A percentile compares a stretch with the other conserved stretches of the same genome.
Evolutionary conservation across 2,797 vertebrate genomes (phyloP).

Genomic region (Betta splendens): DNA sequence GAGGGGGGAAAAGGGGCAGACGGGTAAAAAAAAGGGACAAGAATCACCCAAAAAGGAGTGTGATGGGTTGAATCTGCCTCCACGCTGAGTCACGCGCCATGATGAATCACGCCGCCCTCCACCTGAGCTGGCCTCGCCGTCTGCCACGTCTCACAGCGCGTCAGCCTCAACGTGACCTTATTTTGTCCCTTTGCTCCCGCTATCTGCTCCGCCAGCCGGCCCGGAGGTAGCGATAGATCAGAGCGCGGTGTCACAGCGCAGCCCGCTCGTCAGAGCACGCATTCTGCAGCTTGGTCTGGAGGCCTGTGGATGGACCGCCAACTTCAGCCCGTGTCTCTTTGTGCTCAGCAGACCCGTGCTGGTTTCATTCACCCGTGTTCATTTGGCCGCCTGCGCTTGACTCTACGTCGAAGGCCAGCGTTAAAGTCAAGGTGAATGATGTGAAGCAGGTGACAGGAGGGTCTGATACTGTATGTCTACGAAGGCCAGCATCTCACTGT

Average conservation of each 20-base stretch:
- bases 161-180: constrained; percentile 38
- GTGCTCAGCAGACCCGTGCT: too few relatives aligned
- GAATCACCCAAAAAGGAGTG: constrained; percentile 20
- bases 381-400: constrained; percentile 4
- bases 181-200: constrained; percentile 37
- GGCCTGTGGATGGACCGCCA: background rate
- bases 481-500: constrained; percentile 58
- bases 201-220: constrained; percentile 42
- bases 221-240: constrained; percentile 33
- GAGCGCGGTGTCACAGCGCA: constrained; percentile 22
- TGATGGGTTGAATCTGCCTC: constrained; percentile 59
- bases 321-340: background rate
- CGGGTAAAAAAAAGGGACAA: constrained; percentile 2
- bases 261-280: constrained; percentile 6
- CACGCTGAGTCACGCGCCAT: constrained; percentile 42
- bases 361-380: background rate
- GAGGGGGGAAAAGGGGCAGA: constrained; percentile 7
- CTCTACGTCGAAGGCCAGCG: constrained; percentile 11
- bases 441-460: constrained; percentile 25
- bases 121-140: constrained; percentile 46
- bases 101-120: constrained; percentile 56
- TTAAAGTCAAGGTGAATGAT: background rate
- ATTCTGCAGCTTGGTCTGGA: background rate
- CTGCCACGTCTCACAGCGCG: constrained; percentile 46
- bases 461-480: constrained; percentile 49